Base-by-base conservation (phyloP, 2,797 vertebrate species). In the Numenius phaeopus region DNA sequence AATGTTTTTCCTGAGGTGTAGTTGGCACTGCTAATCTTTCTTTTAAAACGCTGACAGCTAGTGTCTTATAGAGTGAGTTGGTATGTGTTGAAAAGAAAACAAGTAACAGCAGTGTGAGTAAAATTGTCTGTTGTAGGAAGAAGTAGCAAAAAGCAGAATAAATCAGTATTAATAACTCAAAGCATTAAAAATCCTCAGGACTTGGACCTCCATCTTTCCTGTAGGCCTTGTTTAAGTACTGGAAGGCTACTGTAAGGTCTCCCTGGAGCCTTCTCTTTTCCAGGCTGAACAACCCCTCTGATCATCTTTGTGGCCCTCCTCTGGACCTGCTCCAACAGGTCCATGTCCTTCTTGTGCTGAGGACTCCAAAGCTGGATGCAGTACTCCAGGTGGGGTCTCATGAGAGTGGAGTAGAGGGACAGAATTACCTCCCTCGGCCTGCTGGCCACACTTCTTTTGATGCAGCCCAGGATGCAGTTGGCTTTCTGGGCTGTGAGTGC, bases 1-100 rank as follows among this genome's bases (percentile, higher is more conserved):
- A 44, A 65, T 87, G 58, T 87, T 94, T 93, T 92, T 96, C 67
- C 64, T 80, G 90, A 91, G 70, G 83, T 96, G 37, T 80, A 95
- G 87, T 30, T 93, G 58, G 72, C 77, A 42, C 23, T 79, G 50
- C 42, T 95, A 47, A 93, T 88, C 58, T 87, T 83, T 87, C 84
- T 87, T 85, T 72, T 40, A 21, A 71, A 82, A 88, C 69, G 81
- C 58, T 62, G 58, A 70, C 80, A 95, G 66, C 59, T 71, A 80
- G 40, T 87, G 86, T 87, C 52, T 95, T 95, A 46, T 3, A 66
- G 58, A 7, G 0, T 72, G 83, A 94, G 37, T 52, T 87, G 66
- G 20, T 93, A 46, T 55, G 54, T 72, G 54, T 67, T 93, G 85
- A 83, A 88, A 94, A 86, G 55, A 86, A 93, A 54, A 54, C 58